phyloP scores from a whole-genome alignment of 2,797 vertebrate species.

The Chaenodraco wilsoni region DNA sequence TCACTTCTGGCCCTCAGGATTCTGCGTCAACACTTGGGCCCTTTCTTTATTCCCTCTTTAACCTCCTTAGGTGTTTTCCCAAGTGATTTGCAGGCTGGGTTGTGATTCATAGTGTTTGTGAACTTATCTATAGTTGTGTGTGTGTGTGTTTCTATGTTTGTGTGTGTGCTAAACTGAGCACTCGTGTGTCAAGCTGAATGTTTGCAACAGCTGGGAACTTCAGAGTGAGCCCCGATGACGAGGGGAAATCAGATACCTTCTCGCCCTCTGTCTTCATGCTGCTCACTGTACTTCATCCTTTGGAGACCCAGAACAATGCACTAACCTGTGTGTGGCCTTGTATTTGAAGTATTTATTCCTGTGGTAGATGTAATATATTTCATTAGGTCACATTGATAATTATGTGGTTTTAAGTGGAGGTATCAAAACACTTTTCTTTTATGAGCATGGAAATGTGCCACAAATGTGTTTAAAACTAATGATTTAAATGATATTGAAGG shows the following conservation, averaged over 20 bases:
- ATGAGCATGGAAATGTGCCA: not conserved
- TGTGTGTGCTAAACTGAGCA: conserved; percentile 44
- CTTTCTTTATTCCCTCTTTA: conserved; percentile 20
- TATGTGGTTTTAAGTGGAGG: not conserved
- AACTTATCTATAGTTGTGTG: conserved; percentile 41
- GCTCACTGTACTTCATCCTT: conserved; percentile 4
- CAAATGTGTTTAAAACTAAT: not conserved
- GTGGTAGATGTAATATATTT: not conserved
- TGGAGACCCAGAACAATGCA: not conserved
- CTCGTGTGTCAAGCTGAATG: conserved; percentile 75
- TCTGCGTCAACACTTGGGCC: not conserved
- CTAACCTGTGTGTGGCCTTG: not conserved
- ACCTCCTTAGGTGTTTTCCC: conserved; percentile 52
- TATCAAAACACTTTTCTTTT: not conserved
- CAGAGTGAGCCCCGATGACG: conserved; percentile 60
- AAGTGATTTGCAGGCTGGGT: conserved; percentile 21
- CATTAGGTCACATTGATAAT: not conserved
- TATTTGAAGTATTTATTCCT: not conserved
- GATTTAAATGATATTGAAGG: not conserved
- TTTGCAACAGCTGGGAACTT: conserved; percentile 81
- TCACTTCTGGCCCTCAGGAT: conserved; percentile 31
- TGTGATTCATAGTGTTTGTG: conserved; percentile 37
- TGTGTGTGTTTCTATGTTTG: conserved; percentile 41
- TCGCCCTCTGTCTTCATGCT: conserved; percentile 45
- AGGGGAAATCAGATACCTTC: conserved; percentile 72